Base-by-base conservation (phyloP, 2,113 vertebrate genomes). In the Poeciliopsis retropinna region DNA sequence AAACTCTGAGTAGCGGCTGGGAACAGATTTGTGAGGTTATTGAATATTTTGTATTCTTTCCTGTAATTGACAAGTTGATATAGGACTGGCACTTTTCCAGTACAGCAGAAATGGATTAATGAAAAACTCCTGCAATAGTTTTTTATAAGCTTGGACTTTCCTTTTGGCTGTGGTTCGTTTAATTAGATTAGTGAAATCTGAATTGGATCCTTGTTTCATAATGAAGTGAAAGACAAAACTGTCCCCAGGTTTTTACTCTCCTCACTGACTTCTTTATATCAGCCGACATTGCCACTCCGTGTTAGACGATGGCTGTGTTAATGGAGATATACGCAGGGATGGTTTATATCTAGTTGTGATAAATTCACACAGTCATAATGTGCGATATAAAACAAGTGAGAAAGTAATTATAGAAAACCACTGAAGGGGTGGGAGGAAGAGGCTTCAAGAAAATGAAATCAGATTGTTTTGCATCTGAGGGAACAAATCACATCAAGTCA, bases 191-290 rank as follows among this genome's bases (percentile, higher is more conserved):
- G 61, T 69, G 28, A 29, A 66, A 61, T 72, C 11, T 64, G 30
- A 75, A 37, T 64, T 31, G 61, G 15, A 74, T 30, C 10, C 11
- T 41, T 27, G 64, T 70, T 76, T 85, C 37, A 67, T 66, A 65
- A 67, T 39, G 9, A 67, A 64, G 17, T 71, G 27, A 78, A 82
- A 80, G 63, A 64, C 57, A 69, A 60, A 81, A 70, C 27, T 44
- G 22, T 75, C 76, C 62, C 37, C 63, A 75, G 51, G 82, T 63
- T 72, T 37, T 30, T 60, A 10, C 14, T 17, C 8, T 57, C n/a
- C 51, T 37, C 62, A 29, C 31, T 39, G 39, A 60, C 39, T 54
- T 28, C 22, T 27, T 66, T 9, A 72, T 25, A 31, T 73, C 60
- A n/a, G 81, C 62, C 54, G 60, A 74, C 69, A 41, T 60, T 82